Evolutionary conservation across 2,113 vertebrate genomes (phyloP).

Genomic region (Nyctereutes procyonoides): DNA sequence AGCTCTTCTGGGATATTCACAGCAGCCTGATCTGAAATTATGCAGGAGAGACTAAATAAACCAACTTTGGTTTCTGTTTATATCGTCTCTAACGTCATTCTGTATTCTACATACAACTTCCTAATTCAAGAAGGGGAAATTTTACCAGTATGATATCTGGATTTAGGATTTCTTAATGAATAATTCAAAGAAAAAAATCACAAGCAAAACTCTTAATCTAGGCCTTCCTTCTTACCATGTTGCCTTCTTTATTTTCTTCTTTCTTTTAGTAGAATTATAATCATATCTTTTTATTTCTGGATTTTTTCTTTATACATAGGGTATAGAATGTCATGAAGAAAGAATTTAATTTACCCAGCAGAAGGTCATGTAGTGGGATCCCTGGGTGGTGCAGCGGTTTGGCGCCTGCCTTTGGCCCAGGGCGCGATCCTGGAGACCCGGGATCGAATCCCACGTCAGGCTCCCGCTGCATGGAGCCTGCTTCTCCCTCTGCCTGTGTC

Average conservation of each 20-base stretch:
- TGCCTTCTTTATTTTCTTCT: not conserved
- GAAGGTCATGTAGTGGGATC: not conserved
- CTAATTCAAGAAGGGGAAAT: not conserved
- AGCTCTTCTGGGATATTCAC: not conserved
- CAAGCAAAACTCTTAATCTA: not conserved
- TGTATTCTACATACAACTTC: not conserved
- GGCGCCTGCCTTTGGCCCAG: no score
- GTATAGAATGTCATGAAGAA: not conserved
- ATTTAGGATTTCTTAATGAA: not conserved
- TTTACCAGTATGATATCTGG: not conserved
- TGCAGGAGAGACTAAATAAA: not conserved
- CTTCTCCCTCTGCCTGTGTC: no score
- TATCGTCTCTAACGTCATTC: not conserved
- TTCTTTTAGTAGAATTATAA: not conserved
- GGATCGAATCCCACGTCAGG: no score
- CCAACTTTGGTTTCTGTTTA: not conserved
- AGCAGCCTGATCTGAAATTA: not conserved
- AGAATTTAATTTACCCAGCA: not conserved
- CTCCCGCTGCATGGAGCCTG: no score
- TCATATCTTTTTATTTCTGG: not conserved
- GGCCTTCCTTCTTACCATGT: not conserved
- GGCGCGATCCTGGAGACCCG: no score
- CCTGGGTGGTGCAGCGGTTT: no score
- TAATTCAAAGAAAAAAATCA: not conserved
- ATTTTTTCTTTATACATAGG: not conserved